Evolutionary conservation across 2,113 vertebrate genomes (phyloP).

Genomic region (Chrysemys picta): DNA sequence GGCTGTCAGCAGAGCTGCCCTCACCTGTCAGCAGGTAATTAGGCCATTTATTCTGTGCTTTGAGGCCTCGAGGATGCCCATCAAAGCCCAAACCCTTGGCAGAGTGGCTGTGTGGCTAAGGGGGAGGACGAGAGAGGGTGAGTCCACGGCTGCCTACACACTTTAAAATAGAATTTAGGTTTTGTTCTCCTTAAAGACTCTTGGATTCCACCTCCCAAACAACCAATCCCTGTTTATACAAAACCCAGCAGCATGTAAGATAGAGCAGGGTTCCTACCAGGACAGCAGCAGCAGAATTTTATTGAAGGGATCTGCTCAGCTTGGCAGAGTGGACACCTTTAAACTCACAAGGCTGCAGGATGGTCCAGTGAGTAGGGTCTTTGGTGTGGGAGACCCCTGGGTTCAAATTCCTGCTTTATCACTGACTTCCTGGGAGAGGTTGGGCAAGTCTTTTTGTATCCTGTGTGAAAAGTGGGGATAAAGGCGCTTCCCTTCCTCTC

Average conservation of each 20-base stretch:
- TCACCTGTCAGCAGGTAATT: slow-evolving; percentile 61
- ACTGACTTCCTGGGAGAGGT: neutral
- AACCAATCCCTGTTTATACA: accelerated
- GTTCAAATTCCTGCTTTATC: neutral
- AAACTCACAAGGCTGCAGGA: neutral
- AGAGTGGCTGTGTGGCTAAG: neutral
- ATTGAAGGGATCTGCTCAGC: neutral
- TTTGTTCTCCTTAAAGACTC: neutral
- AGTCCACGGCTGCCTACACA: slow-evolving; percentile 9
- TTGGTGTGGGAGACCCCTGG: neutral
- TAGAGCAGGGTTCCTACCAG: neutral
- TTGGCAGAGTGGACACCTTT: neutral
- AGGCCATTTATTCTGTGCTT: slow-evolving; percentile 57
- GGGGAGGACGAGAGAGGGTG: neutral
- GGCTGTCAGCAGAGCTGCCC: neutral
- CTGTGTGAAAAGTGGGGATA: neutral
- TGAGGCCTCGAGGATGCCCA: slow-evolving; percentile 49
- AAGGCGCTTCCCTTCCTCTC: neutral
- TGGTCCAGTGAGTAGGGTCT: neutral
- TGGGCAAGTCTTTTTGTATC: neutral
- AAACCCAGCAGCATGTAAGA: neutral
- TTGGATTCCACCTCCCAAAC: neutral
- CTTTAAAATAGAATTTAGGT: neutral
- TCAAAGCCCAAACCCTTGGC: slow-evolving; percentile 43
- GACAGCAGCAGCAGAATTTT: neutral